phyloP scores from a whole-genome alignment of 1,140 invertebrate genomes.

The Thaumetopoea pityocampa region DNA sequence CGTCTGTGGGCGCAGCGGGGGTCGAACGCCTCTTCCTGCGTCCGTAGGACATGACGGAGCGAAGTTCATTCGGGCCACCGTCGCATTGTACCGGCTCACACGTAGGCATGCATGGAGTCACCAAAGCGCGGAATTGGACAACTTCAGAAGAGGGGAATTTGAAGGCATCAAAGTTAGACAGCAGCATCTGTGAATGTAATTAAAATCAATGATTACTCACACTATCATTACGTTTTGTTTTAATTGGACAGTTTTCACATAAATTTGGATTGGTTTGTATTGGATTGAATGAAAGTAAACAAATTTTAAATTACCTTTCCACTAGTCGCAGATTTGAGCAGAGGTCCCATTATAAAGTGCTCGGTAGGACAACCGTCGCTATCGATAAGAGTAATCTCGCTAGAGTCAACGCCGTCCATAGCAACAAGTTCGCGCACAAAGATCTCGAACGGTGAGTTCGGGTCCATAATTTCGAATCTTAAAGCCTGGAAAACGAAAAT shows the following conservation, averaged over 20 bases:
- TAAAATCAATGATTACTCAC: conserved; percentile 9
- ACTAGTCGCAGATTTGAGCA: conserved; percentile 86
- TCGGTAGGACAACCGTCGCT: conserved; percentile 94
- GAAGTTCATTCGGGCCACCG: conserved; percentile 86
- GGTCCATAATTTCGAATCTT: conserved; percentile 93
- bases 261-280: background rate
- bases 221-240: background rate
- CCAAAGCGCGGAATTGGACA: conserved; percentile 94
- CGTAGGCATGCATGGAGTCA: conserved; percentile 94
- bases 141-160: conserved; percentile 96
- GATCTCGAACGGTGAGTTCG: conserved; percentile 94
- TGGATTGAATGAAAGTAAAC: background rate
- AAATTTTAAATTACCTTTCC: conserved; percentile 79
- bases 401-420: conserved; percentile 94
- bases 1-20: conserved; percentile 80
- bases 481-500: conserved; percentile 77
- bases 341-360: conserved; percentile 93
- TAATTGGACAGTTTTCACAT: conserved; percentile 4
- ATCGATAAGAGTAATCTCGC: conserved; percentile 94
- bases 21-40: conserved; percentile 80
- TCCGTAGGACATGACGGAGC: conserved; percentile 89
- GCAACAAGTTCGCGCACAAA: conserved; percentile 95
- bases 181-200: conserved; percentile 80
- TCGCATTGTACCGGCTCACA: conserved; percentile 94
- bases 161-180: conserved; percentile 97